Conservation (phyloP, 2,888 invertebrate species). For the Drosophila robusta region DNA sequence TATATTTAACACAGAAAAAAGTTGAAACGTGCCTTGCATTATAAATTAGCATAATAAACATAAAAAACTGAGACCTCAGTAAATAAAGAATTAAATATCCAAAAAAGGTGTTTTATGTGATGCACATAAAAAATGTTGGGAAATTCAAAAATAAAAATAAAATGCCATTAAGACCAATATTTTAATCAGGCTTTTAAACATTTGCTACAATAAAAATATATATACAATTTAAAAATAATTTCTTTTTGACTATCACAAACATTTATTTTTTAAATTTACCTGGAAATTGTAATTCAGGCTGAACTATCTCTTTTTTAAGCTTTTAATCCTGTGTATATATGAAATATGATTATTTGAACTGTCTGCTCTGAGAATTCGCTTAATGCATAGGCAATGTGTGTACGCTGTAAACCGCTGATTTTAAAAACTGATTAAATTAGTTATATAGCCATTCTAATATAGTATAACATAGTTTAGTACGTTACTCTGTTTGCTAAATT, state of each 20-base stretch:
- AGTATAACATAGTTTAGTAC: conserved; percentile 22
- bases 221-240: no score
- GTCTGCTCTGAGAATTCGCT: neutral
- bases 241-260: no score
- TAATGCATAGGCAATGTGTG: conserved; percentile 26
- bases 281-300: neutral
- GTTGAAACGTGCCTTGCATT: conserved; percentile 63
- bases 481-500: conserved; percentile 11
- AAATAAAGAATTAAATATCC: conserved; percentile 16
- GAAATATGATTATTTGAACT: neutral
- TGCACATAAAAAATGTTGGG: no score
- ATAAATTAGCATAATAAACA: conserved; percentile 57
- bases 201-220: no score
- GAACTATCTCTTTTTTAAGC: no score
- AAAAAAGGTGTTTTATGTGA: neutral
- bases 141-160: neutral
- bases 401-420: neutral
- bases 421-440: conserved; percentile 3
- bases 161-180: no score
- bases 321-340: no score
- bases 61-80: conserved; percentile 24
- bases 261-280: no score
- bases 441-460: conserved; percentile 9
- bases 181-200: no score
- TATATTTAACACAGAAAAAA: conserved; percentile 40